Evolutionary conservation across 2,797 vertebrate species (phyloP).

Genomic region (Toxotes lorentzi): DNA sequence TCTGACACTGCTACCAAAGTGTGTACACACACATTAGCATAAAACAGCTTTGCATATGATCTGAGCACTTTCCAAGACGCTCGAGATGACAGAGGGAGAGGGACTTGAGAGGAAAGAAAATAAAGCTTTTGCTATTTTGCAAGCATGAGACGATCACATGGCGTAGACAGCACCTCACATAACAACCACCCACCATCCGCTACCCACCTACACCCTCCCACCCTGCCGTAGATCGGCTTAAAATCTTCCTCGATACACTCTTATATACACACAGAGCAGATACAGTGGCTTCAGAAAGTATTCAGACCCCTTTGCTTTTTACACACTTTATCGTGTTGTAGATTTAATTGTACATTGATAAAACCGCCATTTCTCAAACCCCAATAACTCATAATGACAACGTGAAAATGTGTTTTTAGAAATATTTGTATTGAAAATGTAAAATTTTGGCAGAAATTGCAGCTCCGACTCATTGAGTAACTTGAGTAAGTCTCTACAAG

Average conservation of each 20-base stretch:
- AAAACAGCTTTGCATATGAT: constrained; percentile 81
- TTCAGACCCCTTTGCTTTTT: not conserved
- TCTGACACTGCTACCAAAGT: constrained; percentile 62
- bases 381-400: not conserved
- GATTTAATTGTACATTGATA: not conserved
- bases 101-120: constrained; percentile 63
- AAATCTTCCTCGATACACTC: constrained; percentile 55
- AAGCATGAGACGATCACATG: constrained; percentile 67
- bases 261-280: constrained; percentile 21
- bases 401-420: not conserved
- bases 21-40: constrained; percentile 77
- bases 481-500: too few species aligned
- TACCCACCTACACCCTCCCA: constrained; percentile 11
- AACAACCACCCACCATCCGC: constrained; percentile 38
- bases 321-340: not conserved
- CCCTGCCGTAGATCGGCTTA: constrained; percentile 30
- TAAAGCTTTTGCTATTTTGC: constrained; percentile 65
- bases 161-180: constrained; percentile 60
- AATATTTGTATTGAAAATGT: too few species aligned
- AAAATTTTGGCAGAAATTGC: too few species aligned
- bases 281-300: not conserved
- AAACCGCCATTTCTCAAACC: not conserved
- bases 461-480: too few species aligned
- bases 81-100: constrained; percentile 57
- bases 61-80: constrained; percentile 69